A percentile compares a stretch with the other conserved stretches of the same genome.
phyloP scores from a whole-genome alignment of 2,797 vertebrate species.

The Octomys mimax region DNA sequence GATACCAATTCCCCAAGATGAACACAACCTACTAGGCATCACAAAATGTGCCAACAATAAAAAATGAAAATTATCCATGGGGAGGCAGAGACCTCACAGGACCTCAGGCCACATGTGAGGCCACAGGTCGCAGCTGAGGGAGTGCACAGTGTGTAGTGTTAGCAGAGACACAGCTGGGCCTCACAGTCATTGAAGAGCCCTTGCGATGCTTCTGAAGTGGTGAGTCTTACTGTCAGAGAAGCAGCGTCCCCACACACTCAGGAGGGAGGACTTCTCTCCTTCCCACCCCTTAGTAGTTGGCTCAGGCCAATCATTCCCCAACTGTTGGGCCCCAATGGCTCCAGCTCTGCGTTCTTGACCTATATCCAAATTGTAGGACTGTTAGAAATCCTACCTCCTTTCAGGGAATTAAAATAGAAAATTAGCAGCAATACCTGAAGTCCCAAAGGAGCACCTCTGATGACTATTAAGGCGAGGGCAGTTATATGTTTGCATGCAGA shows the following conservation, averaged over 20 bases:
- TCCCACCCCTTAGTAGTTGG: neutral
- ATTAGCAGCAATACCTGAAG: neutral
- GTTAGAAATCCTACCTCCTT: neutral
- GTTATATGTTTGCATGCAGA: rapidly evolving
- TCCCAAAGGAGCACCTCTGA: no score
- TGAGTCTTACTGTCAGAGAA: neutral
- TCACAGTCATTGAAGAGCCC: neutral
- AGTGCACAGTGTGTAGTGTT: neutral
- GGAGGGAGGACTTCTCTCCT: no score
- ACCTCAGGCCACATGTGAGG: neutral
- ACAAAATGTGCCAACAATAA: neutral
- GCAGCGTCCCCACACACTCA: neutral
- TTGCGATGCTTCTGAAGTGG: neutral
- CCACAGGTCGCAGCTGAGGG: slow-evolving; percentile 14
- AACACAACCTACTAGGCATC: neutral
- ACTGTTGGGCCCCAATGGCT: neutral
- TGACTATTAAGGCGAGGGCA: neutral
- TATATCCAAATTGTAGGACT: neutral
- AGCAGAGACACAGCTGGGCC: neutral
- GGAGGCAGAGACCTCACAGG: neutral
- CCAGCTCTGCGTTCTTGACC: neutral
- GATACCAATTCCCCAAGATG: neutral
- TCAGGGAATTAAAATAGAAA: neutral
- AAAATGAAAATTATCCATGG: neutral
- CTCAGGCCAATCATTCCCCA: neutral